Evolutionary conservation across 2,888 invertebrate species (phyloP).

Genomic region (Parasteatoda lunata): DNA sequence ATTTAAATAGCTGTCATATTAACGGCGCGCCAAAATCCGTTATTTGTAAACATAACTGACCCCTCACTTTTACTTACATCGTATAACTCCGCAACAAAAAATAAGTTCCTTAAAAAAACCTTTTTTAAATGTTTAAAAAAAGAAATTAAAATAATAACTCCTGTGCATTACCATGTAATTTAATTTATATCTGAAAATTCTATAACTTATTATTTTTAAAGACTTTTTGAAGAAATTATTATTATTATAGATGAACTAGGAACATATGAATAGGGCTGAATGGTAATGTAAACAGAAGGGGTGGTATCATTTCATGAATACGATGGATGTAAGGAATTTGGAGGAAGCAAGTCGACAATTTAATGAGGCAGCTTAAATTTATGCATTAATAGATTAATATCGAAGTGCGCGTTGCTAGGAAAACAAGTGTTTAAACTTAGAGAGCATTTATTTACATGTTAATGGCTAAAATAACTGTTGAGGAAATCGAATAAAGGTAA

Average conservation of each 20-base stretch:
- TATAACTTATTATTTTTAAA: no score
- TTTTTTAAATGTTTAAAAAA: no score
- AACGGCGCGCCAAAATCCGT: neutral
- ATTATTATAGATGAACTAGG: constrained; percentile 41
- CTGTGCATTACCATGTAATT: no score
- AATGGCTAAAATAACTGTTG: no score
- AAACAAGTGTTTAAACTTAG: no score
- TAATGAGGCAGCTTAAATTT: constrained; percentile 68
- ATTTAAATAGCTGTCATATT: no score
- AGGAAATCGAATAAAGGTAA: no score
- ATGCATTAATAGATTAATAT: constrained; percentile 67
- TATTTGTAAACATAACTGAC: constrained; percentile 21
- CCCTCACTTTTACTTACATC: constrained; percentile 21
- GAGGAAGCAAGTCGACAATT: constrained; percentile 27
- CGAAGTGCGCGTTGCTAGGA: constrained; percentile 17
- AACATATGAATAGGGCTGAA: constrained; percentile 43
- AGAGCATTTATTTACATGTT: no score
- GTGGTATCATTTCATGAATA: constrained; percentile 51
- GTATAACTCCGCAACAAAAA: constrained; percentile 38
- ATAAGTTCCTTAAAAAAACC: constrained; percentile 3
- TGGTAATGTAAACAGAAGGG: constrained; percentile 68
- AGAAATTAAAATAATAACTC: no score
- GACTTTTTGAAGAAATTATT: constrained; percentile 43
- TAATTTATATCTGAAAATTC: no score
- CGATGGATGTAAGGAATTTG: constrained; percentile 46